Conservation (phyloP, 2,797 vertebrate species). For the Carcharodon carcharias region DNA sequence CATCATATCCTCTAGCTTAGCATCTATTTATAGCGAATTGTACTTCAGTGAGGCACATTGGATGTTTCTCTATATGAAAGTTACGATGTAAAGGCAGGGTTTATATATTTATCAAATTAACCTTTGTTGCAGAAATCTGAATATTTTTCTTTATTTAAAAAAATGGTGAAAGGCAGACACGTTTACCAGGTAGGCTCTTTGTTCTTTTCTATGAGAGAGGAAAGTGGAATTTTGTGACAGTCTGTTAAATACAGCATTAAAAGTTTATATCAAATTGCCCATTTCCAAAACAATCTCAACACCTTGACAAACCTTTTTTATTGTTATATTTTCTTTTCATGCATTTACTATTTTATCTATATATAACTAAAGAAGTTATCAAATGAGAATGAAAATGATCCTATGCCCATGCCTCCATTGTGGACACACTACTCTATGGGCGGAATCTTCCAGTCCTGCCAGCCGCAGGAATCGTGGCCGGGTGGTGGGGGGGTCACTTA, state of each 20-base stretch:
- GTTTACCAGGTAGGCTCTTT: not conserved
- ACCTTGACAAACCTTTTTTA: too few relatives aligned
- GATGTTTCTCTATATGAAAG: not conserved
- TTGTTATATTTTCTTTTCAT: too few relatives aligned
- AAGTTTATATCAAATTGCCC: not conserved
- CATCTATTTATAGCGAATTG: not conserved
- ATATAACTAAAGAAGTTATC: too few relatives aligned
- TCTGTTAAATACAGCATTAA: not conserved
- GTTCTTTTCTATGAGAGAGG: not conserved
- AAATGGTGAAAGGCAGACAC: not conserved
- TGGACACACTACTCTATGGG: not conserved
- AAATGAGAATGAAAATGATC: not conserved
- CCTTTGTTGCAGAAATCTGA: not conserved
- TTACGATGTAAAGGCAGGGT: not conserved
- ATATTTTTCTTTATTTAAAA: not conserved
- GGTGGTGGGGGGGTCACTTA: too few relatives aligned
- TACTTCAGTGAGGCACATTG: not conserved
- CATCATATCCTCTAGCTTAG: not conserved
- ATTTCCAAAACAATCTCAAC: not conserved
- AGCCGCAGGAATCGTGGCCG: too few relatives aligned
- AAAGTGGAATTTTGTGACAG: not conserved
- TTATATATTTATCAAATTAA: not conserved
- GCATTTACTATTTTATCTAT: too few relatives aligned
- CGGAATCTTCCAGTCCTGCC: too few relatives aligned
- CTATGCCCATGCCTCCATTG: not conserved